Base-by-base conservation (phyloP, 2,113 vertebrate genomes). In the Fulica atra region DNA sequence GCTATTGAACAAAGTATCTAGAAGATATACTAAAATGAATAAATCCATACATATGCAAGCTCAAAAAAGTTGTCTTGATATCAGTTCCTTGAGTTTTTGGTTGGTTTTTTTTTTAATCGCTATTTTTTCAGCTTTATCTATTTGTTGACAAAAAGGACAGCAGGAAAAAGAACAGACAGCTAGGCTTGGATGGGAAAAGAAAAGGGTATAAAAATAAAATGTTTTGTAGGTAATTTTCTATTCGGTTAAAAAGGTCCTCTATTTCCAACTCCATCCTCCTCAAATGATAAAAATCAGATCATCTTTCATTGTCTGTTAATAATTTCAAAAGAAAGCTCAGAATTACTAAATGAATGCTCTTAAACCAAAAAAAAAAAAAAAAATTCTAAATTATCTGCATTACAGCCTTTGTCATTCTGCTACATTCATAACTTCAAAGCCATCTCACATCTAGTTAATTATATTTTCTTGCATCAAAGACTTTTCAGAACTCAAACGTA, bases 381-480 rank as follows among this genome's bases (percentile, higher is more conserved):
- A n/a, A 53, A 16, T 69, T 70, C 28, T 70, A 85, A 87, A 80
- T 82, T 5, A 73, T 78, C 38, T 87, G 29, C 70, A 54, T 92
- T 86, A 82, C 63, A 96, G 63, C 33, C 12, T 18, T 44, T 92
- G 80, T 66, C 51, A 76, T 81, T 92, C 42, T 61, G 31, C 14
- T 88, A 63, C 23, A 73, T 21, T 23, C 19, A n/a, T 78, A 91
- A 82, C 68, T 93, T 94, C 86, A 91, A 96, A 95, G 66, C 18
- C 57, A 72, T 74, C 61, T 85, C n/a, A 69, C 28, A 86, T 72
- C 68, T 59, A 87, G 46, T 72, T 96, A 91, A 69, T 89, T 76
- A 35, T 53, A 77, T 69, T 88, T 93, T 84, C 65, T 72, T 68
- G 33, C 36, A 88, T 86, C 76, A 91, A 88, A 92, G 42, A 19